Evolutionary conservation across 2,113 vertebrate genomes (phyloP), one percentile per base, ranked within the genome.

Genomic region (Sardina pilchardus): DNA sequence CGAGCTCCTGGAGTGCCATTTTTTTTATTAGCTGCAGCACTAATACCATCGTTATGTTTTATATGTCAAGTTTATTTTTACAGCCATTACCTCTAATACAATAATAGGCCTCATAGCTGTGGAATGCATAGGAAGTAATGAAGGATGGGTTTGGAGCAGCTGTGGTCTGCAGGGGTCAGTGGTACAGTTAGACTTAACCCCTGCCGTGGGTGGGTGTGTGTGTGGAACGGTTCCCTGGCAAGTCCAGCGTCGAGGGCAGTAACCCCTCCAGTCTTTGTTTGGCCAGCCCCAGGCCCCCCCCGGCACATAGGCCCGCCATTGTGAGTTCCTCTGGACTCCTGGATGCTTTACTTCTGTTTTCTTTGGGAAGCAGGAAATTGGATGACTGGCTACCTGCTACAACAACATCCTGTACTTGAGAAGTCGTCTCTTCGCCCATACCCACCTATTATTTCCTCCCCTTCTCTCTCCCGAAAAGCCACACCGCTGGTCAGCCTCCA

Each of bases 371-470:
- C 94, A 95, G 95, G 95, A 96, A 96, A 96, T 96, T 95, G 94
- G 94, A 95, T 94, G 94, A 96, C 94, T 95, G 94, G 93, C 95
- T 95, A 96, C 95, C 95, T 96, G 95, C 94, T 95, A 95, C 93
- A 95, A 95, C 95, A 96, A 95, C 95, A 96, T 96, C 95, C 95
- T 96, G 95, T 93, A 94, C 94, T 96, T 94, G 94, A 96, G 95
- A 95, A 95, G 94, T 89, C 93, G 92, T 94, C 94, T 94, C 93
- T 95, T 94, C 92, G 92, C 94, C 94, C 94, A 94, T 95, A 95
- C 94, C 94, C 94, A 95, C 94, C 94, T 95, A 95, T 95, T 94
- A 94, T 95, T 95, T 95, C 93, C 94, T 78, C 71, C 30, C 56
- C 5, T n/a, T 4, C 3, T 63, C 59, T n/a, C 71, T 82, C 90